Base-by-base conservation (phyloP, 2,888 invertebrate genomes). In the Drosophila prolongata region DNA sequence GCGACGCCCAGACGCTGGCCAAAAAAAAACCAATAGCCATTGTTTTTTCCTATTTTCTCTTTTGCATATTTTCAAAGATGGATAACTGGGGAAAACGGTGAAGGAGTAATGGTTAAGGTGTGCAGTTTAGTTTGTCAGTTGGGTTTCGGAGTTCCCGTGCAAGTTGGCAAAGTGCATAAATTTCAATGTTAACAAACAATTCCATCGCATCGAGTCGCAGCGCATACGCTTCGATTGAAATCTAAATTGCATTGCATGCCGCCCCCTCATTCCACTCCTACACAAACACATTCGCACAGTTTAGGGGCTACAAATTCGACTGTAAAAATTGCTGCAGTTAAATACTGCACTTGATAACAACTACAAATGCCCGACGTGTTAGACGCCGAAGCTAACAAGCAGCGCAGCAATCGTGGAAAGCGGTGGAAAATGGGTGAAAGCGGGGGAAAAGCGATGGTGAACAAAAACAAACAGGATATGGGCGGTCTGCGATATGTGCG, bases 301-400 rank as follows among this genome's bases (percentile, higher is more conserved):
- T 61, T 47, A 16, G 50, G 50, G 70, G 71, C 81, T 72, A 82
- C 82, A 82, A 80, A 80, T 80, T 76, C 80, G 80, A 80, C 84
- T 80, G 80, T 78, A 80, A 80, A 83, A 83, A 83, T 83, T 80
- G 80, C 82, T 79, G 82, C 79, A 79, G 79, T 82, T 79, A 79
- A 79, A 79, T 79, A 74, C 79, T 79, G 80, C 83, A 79, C 82
- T 79, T 82, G 83, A 83, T 80, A 80, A 80, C 79, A 82, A 82
- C 82, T 77, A 82, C 79, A 80, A 79, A 80, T 77, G 75, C 67
- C 68, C 77, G 80, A 72, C 71, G 78, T 82, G 79, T 79, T 82
- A 82, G 82, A 79, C 65, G 80, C 69, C 75, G 69, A 60, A 70
- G 77, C 82, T 82, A 82, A 82, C 82, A 79, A 79, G 82, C 68